phyloP scores from a whole-genome alignment of 2,888 invertebrate species.

The Clistopyga incitator region DNA sequence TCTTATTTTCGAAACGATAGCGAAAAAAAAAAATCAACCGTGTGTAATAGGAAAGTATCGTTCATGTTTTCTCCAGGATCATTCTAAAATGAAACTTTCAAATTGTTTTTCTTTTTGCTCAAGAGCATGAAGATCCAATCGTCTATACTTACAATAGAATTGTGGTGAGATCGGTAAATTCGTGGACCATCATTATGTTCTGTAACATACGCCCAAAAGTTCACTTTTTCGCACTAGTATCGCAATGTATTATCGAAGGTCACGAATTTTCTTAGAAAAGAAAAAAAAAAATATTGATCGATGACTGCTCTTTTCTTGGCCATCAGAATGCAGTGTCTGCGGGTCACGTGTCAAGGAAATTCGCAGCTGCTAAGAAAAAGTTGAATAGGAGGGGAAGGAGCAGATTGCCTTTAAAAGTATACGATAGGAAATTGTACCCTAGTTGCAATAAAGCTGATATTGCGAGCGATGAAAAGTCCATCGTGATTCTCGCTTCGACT shows the following conservation, averaged over 20 bases:
- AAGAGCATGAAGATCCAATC: not conserved
- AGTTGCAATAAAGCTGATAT: constrained; percentile 43
- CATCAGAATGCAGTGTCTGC: constrained; percentile 1
- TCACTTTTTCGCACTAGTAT: not conserved
- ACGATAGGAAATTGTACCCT: constrained; percentile 23
- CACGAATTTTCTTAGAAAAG: not conserved
- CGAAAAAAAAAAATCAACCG: not conserved
- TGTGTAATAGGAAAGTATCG: not conserved
- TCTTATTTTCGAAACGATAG: not conserved
- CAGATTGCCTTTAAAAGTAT: constrained; percentile 42
- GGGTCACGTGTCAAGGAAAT: constrained; percentile 18
- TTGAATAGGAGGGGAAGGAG: not conserved
- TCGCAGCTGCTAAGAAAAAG: constrained; percentile 12
- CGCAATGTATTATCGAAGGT: not conserved
- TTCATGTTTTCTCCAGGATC: not conserved
- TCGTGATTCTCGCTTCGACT: not conserved
- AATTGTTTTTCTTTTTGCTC: not conserved
- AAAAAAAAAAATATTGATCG: not conserved
- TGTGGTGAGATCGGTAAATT: not conserved
- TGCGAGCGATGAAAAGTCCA: constrained; percentile 36
- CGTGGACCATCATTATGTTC: not conserved
- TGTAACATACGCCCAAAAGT: too few species aligned
- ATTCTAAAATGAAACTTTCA: not conserved
- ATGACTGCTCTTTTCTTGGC: constrained; percentile 5
- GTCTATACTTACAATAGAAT: not conserved